Evolutionary conservation across 2,113 vertebrate genomes (phyloP).

Genomic region (Planiliza haematocheilus): DNA sequence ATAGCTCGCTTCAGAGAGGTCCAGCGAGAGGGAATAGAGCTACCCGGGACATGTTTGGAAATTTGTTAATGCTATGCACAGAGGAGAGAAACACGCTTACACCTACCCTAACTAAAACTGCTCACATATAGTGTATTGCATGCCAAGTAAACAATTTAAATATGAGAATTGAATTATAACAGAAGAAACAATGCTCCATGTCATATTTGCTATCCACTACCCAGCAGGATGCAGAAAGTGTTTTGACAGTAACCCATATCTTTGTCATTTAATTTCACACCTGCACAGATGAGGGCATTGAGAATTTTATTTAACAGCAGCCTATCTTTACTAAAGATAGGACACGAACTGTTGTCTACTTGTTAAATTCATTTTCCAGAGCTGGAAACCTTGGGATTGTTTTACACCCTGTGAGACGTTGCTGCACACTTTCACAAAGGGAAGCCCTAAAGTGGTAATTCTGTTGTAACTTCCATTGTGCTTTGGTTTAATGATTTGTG

Average conservation of each 20-base stretch:
- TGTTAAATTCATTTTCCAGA: neutral
- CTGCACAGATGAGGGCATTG: neutral
- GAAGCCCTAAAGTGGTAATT: neutral
- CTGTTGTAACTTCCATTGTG: neutral
- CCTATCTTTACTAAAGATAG: neutral
- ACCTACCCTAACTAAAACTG: constrained; percentile 11
- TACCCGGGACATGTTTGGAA: constrained; percentile 38
- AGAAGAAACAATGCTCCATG: neutral
- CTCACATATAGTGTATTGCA: neutral
- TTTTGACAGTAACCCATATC: neutral
- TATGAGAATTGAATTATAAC: constrained; percentile 21
- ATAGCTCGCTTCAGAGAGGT: constrained; percentile 32
- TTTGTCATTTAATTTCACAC: neutral
- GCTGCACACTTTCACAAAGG: neutral
- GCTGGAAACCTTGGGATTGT: neutral
- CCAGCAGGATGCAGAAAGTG: neutral
- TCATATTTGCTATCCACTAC: neutral
- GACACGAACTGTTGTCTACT: neutral
- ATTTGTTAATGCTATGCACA: constrained; percentile 49
- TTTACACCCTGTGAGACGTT: neutral
- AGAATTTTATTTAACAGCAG: neutral
- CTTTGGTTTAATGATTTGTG: neutral
- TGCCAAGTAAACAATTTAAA: constrained; percentile 20
- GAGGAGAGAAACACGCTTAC: constrained; percentile 43
- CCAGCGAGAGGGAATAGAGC: constrained; percentile 33